These are phyloP conservation scores for Drosophila miranda DNA, from an alignment of 1,140 invertebrate species.

Conservation along the genomic window DNA sequence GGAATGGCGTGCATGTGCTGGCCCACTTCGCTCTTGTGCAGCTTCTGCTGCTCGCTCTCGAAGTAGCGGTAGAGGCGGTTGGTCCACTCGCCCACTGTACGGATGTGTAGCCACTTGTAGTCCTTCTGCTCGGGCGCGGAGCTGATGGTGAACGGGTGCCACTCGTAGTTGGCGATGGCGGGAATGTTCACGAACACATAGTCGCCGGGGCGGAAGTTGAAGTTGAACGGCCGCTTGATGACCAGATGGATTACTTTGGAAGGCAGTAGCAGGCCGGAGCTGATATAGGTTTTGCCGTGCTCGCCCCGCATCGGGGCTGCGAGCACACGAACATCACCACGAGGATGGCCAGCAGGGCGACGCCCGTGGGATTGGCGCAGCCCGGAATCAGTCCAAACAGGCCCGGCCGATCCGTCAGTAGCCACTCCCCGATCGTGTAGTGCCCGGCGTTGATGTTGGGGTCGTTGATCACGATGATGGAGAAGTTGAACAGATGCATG, in stretches of 20 bases:
- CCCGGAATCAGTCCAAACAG: constrained; percentile 90
- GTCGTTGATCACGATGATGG: constrained; percentile 82
- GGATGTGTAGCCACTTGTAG: constrained; percentile 96
- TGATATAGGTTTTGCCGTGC: constrained; percentile 92
- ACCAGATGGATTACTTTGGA: constrained; percentile 94
- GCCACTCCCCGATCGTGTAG: constrained; percentile 88
- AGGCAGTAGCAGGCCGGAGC: constrained; percentile 92
- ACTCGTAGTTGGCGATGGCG: constrained; percentile 95
- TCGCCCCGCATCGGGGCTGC: constrained; percentile 89
- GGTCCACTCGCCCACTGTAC: constrained; percentile 97
- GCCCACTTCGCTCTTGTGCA: constrained; percentile 86
- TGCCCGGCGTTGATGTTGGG: constrained; percentile 86
- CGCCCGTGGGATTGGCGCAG: constrained; percentile 93
- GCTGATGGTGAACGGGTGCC: constrained; percentile 99
- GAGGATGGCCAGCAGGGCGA: constrained; percentile 89
- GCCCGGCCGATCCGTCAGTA: constrained; percentile 89
- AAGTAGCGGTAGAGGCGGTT: constrained; percentile 95
- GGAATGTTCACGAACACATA: constrained; percentile 98
- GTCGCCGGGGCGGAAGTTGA: constrained; percentile 95
- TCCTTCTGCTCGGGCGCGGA: constrained; percentile 97
- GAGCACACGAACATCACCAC: constrained; percentile 92
- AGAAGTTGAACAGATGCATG: constrained; percentile 93
- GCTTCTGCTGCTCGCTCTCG: constrained; percentile 89
- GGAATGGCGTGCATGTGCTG: constrained; percentile 72
- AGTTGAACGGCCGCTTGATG: constrained; percentile 92